Base-by-base conservation (phyloP, 2,797 vertebrate genomes). In the Neopelma chrysocephalum region DNA sequence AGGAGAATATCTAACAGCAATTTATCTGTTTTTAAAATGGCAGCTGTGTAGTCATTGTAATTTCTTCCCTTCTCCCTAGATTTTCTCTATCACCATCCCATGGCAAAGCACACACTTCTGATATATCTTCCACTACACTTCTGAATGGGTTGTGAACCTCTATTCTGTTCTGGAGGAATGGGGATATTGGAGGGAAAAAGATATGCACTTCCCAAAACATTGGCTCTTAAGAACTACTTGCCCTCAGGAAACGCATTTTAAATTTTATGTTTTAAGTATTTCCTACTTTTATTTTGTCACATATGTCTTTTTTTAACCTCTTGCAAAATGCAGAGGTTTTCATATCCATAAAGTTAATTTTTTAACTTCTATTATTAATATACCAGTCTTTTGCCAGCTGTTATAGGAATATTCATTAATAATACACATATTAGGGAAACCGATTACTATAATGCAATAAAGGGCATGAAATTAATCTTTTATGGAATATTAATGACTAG, bases 391-490 rank as follows among this genome's bases (percentile, higher is more conserved):
- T 64, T 82, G 10, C 85, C 45, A 77, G 40, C 15, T 12, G 1
- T 42, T 69, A 60, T 5, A 85, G 60, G 48, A 93, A 89, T 69
- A 84, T 38, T 90, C 75, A 94, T 84, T 95, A 93, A 66, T 85
- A 94, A 68, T 42, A 66, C 27, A 86, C 26, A 22, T 79, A 94
- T 70, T 90, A 93, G 38, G 34, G 42, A 82, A 94, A 94, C 6
- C 0, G 2, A 92, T 90, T 93, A 92, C 94, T 93, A 79, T 32
- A 92, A 87, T 22, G 61, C 53, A 92, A 75, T 87, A 92, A 95
- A 84, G 53, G 34, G 94, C 90, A 93, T 87, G 83, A 96, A 96
- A 96, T 96, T 94, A 92, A 95, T 96, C 60, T 96, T 96, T 73
- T 79, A 64, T 71, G 50, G 82, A 82, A 45, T 27, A 76, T 27